Percentiles rank a stretch among this genome's conserved stretches.
Conservation (phyloP, 2,888 invertebrate genomes). For the Parnassius smintheus region DNA sequence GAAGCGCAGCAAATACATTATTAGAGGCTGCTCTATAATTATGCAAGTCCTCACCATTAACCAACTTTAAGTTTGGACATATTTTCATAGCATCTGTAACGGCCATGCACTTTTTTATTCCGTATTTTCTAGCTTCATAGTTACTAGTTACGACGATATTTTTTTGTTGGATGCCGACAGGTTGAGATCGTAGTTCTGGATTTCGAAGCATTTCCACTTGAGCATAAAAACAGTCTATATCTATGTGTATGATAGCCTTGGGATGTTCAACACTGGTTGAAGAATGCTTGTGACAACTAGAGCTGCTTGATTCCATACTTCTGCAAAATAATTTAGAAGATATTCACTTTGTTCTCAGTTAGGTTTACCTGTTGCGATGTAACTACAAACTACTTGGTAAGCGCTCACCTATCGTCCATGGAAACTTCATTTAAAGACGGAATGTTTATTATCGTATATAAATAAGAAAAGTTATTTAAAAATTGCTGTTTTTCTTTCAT, state of each 20-base stretch:
- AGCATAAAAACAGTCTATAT: conserved; percentile 92
- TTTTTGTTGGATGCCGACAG: conserved; percentile 92
- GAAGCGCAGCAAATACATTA: conserved; percentile 86
- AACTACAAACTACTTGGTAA: conserved; percentile 46
- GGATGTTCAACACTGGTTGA: conserved; percentile 75
- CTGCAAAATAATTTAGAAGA: conserved; percentile 63
- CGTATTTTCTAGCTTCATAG: conserved; percentile 88
- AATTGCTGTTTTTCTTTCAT: conserved; percentile 70
- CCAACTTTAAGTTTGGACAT: conserved; percentile 88
- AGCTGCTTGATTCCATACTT: conserved; percentile 75
- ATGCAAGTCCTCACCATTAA: conserved; percentile 91
- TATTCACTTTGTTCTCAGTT: conserved; percentile 67
- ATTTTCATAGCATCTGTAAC: conserved; percentile 86
- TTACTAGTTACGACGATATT: conserved; percentile 92
- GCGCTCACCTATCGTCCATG: conserved; percentile 71
- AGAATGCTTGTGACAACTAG: conserved; percentile 53
- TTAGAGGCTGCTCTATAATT: conserved; percentile 90
- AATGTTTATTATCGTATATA: conserved; percentile 55
- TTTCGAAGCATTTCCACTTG: conserved; percentile 91
- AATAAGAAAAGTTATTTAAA: conserved; percentile 51
- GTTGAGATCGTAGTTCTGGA: conserved; percentile 83
- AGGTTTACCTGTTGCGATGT: conserved; percentile 69
- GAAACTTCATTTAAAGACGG: conserved; percentile 58
- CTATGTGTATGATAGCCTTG: conserved; percentile 88
- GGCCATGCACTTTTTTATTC: conserved; percentile 89